Conservation (phyloP, 2,113 vertebrate genomes). For the Saguinus imperator region DNA sequence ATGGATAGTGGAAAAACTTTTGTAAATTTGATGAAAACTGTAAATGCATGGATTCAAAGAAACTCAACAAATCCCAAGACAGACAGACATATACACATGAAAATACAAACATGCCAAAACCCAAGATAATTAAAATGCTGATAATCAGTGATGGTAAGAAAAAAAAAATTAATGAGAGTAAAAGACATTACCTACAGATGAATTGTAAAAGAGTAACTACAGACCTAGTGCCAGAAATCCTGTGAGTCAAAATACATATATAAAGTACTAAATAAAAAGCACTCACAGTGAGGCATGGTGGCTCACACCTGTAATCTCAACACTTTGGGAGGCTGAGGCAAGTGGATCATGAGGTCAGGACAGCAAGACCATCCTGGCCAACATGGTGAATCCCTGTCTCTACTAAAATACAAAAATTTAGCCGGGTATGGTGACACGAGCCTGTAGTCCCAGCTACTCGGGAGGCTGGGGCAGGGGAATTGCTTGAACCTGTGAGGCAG, state of each 20-base stretch:
- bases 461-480: no score
- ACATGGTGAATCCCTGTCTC: no score
- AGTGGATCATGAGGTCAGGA: no score
- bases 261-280: not conserved
- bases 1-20: not conserved
- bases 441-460: no score
- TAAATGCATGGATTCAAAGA: not conserved
- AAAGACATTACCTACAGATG: not conserved
- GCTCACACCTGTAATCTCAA: no score
- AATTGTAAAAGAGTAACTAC: not conserved
- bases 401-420: no score
- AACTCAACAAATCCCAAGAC: not conserved
- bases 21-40: not conserved
- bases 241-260: not conserved
- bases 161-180: not conserved
- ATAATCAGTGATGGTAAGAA: not conserved
- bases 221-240: not conserved
- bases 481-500: no score
- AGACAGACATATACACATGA: not conserved
- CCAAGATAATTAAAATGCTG: not conserved
- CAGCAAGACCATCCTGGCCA: no score
- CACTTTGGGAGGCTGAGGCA: no score
- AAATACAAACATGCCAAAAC: not conserved
- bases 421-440: no score
- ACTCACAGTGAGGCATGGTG: fast-evolving